These are phyloP conservation scores for Collichthys lucidus DNA, from an alignment of 2,113 vertebrate genomes.

Conservation along the genomic window DNA sequence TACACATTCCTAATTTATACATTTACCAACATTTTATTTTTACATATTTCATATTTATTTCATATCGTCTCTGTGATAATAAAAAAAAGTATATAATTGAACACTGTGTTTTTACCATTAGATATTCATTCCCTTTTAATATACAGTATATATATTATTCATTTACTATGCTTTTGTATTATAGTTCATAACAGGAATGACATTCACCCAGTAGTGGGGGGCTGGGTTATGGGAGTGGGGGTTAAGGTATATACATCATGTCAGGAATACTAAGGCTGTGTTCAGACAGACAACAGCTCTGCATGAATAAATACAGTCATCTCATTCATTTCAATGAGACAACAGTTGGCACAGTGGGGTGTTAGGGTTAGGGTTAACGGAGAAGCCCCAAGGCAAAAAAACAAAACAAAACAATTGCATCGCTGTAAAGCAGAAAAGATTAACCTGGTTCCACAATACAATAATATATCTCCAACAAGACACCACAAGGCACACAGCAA, in stretches of 20 bases:
- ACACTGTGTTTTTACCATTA: background rate
- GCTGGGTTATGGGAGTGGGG: background rate
- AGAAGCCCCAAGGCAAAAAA: background rate
- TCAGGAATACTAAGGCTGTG: background rate
- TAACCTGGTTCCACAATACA: background rate
- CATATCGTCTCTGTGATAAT: background rate
- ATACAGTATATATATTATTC: background rate
- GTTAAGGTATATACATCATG: background rate
- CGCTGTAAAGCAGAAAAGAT: background rate
- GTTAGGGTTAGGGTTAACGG: too few relatives aligned
- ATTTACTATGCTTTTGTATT: background rate
- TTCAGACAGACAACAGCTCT: conserved; percentile 21
- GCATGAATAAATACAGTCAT: conserved; percentile 18
- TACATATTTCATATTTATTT: background rate
- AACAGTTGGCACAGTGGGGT: conserved; percentile 4
- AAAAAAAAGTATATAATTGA: background rate
- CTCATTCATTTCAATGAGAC: conserved; percentile 32
- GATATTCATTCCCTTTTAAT: background rate
- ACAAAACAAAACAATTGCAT: background rate
- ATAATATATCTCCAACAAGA: background rate
- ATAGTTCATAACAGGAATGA: background rate
- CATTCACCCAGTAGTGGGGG: background rate
- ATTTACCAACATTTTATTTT: background rate
- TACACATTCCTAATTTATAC: background rate
- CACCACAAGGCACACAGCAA: background rate